Percentiles rank a stretch among this genome's conserved stretches.
phyloP scores from a whole-genome alignment of 2,113 vertebrate species.

The Neotragus moschatus region DNA sequence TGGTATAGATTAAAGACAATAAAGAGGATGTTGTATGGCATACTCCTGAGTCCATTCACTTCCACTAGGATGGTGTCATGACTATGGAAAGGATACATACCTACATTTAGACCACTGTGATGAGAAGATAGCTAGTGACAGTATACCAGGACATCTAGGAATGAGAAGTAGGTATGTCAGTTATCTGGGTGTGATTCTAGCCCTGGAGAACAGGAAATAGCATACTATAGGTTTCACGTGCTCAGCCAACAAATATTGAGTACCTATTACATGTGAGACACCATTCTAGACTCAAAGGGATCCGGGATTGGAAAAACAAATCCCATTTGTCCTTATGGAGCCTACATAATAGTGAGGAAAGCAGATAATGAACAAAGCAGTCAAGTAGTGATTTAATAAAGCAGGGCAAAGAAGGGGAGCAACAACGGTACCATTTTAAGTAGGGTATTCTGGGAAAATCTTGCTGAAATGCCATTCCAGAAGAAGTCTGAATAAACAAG shows the following conservation, averaged over 20 bases:
- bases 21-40: not conserved
- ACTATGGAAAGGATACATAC: not conserved
- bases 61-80: not conserved
- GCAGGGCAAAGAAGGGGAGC: not conserved
- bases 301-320: not conserved
- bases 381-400: not conserved
- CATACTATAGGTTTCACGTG: not conserved
- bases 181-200: not conserved
- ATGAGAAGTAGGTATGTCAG: not conserved
- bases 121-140: not conserved
- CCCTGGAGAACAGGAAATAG: not conserved
- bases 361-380: not conserved
- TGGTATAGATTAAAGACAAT: not conserved
- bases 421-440: not conserved
- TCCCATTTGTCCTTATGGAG: not conserved
- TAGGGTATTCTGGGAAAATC: not conserved
- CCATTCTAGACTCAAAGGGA: not conserved
- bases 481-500: not conserved
- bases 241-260: not conserved
- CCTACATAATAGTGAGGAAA: not conserved
- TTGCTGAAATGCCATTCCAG: not conserved
- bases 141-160: not conserved
- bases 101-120: not conserved
- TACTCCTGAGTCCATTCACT: not conserved
- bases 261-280: not conserved